A percentile compares a stretch with the other conserved stretches of the same genome.
phyloP scores from a whole-genome alignment of 2,888 invertebrate genomes.

The Yponomeuta cagnagella region DNA sequence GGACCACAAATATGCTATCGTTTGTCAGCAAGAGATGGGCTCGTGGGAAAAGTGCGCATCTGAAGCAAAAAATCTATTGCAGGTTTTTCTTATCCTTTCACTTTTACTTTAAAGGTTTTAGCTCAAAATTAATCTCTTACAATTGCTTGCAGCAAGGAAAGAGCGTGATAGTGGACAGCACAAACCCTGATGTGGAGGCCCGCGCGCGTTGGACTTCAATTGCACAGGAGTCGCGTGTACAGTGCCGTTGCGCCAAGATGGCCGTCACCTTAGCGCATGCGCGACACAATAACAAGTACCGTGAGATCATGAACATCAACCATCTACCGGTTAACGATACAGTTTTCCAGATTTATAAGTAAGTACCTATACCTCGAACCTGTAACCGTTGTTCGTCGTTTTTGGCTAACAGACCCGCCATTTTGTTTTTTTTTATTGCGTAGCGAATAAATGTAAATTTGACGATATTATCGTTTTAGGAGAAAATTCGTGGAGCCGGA shows the following conservation, averaged over 20 bases:
- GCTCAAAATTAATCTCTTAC: neutral
- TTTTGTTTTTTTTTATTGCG: too few relatives aligned
- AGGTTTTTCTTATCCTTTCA: constrained; percentile 29
- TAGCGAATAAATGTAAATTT: too few relatives aligned
- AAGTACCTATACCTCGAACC: constrained; percentile 46
- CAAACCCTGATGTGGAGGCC: constrained; percentile 88
- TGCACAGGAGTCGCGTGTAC: constrained; percentile 78
- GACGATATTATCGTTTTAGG: constrained; percentile 52
- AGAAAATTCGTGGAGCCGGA: constrained; percentile 86
- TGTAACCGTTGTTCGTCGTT: neutral
- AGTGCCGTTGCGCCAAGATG: constrained; percentile 89
- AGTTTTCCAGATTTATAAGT: constrained; percentile 87
- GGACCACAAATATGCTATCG: constrained; percentile 79
- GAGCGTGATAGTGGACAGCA: constrained; percentile 94
- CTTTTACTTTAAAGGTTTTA: too few relatives aligned
- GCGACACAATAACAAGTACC: constrained; percentile 91
- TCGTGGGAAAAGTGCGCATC: constrained; percentile 89
- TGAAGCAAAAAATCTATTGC: constrained; percentile 76
- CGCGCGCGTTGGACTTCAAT: constrained; percentile 83
- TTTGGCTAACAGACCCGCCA: neutral
- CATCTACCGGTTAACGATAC: constrained; percentile 89
- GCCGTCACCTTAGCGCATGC: constrained; percentile 81
- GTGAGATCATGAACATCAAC: constrained; percentile 83
- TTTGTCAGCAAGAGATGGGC: constrained; percentile 90
- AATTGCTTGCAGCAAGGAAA: constrained; percentile 49